phyloP scores from a whole-genome alignment of 2,888 invertebrate genomes.

The Andrena praecox region DNA sequence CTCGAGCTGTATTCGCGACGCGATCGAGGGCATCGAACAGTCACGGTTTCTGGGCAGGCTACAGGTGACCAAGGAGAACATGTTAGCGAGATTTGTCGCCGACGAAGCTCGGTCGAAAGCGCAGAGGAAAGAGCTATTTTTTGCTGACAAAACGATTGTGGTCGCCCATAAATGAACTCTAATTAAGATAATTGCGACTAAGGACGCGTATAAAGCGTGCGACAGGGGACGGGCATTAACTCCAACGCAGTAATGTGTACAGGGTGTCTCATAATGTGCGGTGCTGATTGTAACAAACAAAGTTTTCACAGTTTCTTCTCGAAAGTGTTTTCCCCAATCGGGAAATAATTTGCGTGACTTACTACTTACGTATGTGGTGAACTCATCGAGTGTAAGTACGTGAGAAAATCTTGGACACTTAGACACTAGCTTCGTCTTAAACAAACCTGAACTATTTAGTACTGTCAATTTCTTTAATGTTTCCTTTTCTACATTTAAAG shows the following conservation, averaged over 20 bases:
- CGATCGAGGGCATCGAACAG: slow-evolving; percentile 3
- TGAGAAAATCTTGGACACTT: no score
- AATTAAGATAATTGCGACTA: slow-evolving; percentile 69
- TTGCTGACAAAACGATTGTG: slow-evolving; percentile 56
- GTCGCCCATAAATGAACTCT: slow-evolving; percentile 52
- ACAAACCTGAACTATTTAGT: no score
- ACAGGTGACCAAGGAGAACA: not conserved
- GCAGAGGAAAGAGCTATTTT: slow-evolving; percentile 56
- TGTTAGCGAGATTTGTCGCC: slow-evolving; percentile 27
- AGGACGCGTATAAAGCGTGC: slow-evolving; percentile 56
- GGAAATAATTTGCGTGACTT: no score
- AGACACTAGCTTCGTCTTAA: no score
- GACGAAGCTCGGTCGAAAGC: not conserved
- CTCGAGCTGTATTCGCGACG: not conserved
- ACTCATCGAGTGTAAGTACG: no score
- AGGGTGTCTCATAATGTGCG: not conserved
- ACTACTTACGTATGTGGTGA: no score
- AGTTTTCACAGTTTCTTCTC: no score
- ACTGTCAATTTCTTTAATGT: no score
- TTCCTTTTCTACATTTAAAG: no score
- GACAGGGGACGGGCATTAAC: slow-evolving; percentile 26
- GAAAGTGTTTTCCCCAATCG: no score
- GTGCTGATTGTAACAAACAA: no score
- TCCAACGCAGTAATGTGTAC: not conserved
- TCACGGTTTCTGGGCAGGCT: slow-evolving; percentile 28